Conservation (phyloP, 2,888 invertebrate species). For the Eupelmus urozonus region DNA sequence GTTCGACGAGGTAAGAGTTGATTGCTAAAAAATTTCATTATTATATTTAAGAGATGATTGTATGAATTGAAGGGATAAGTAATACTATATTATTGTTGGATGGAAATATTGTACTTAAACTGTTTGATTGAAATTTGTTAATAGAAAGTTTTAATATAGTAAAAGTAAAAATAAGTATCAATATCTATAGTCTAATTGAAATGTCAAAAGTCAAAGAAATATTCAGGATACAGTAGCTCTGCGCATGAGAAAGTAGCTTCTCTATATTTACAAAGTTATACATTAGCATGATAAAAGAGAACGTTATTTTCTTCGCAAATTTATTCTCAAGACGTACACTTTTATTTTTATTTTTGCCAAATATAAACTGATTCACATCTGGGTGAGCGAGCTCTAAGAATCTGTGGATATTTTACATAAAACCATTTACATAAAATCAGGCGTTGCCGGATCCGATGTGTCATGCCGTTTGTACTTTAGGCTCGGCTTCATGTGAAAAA, state of each 20-base stretch:
- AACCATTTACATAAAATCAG: slow-evolving; percentile 48
- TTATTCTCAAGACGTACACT: background rate
- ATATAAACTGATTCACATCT: slow-evolving; percentile 1
- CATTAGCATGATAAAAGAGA: slow-evolving; percentile 7
- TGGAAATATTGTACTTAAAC: too few species aligned
- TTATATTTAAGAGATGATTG: too few species aligned
- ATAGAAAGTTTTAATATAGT: too few species aligned
- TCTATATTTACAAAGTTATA: background rate
- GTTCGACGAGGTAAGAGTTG: slow-evolving; percentile 70
- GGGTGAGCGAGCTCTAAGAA: background rate
- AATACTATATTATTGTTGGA: too few species aligned
- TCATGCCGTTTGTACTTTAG: slow-evolving; percentile 3
- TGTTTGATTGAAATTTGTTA: too few species aligned
- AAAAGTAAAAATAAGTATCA: too few species aligned
- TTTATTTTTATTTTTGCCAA: background rate
- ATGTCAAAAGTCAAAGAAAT: background rate
- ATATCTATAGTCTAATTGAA: background rate
- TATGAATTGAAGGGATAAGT: too few species aligned
- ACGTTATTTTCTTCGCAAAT: background rate
- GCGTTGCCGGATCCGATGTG: slow-evolving; percentile 20
- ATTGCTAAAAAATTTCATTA: background rate
- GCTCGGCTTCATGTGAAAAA: background rate
- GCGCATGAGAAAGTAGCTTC: too few species aligned
- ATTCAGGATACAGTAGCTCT: background rate
- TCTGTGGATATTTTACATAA: slow-evolving; percentile 23